Evolutionary conservation across 2,797 vertebrate genomes (phyloP), one percentile per base, ranked within the genome.

Genomic region (Takifugu ocellatus): DNA sequence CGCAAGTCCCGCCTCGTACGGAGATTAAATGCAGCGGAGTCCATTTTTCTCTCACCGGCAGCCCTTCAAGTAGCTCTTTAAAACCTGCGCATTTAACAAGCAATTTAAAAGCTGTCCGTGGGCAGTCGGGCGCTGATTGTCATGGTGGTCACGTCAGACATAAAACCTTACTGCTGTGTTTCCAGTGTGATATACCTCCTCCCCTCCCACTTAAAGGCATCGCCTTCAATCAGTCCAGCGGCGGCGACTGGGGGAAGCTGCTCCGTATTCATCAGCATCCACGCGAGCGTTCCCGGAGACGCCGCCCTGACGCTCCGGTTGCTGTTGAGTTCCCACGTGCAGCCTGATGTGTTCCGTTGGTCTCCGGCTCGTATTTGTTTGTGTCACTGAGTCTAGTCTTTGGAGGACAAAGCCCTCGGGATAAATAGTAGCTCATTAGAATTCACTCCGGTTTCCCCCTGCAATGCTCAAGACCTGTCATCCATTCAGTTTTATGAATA

Each of bases 401-500:
- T 51, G 54, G 71, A 82, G 66, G 82, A 63, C 68, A 49, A 54
- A 53, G 71, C 77, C 83, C 66, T 81, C 21, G 12, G 78, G 70
- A 68, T 76, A 78, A 79, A 89, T 73, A 61, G 75, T 26, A 60
- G 66, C 82, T 84, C 76, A 81, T 88, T 87, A 78, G 70, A 83
- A 88, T 89, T 85, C 85, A 79, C 59, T 16, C 63, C 72, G 5
- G 36, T 79, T 75, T 84, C 66, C 54, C 69, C 65, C 74, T 24
- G 59, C 67, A 44, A 69, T 70, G 77, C 81, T 82, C 76, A 71
- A 77, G 78, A 86, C 78, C 77, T 80, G 84, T 83, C 85, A 88
- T 78, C 84, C 79, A 86, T 88, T 88, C 81, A 85, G 66, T 71
- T 82, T 86, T 84, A 82, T 88, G 83, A 87, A 89, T 86, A 77